A percentile compares a stretch with the other conserved stretches of the same genome.
phyloP scores from a whole-genome alignment of 2,888 invertebrate species.

The Agriopis leucophaearia region DNA sequence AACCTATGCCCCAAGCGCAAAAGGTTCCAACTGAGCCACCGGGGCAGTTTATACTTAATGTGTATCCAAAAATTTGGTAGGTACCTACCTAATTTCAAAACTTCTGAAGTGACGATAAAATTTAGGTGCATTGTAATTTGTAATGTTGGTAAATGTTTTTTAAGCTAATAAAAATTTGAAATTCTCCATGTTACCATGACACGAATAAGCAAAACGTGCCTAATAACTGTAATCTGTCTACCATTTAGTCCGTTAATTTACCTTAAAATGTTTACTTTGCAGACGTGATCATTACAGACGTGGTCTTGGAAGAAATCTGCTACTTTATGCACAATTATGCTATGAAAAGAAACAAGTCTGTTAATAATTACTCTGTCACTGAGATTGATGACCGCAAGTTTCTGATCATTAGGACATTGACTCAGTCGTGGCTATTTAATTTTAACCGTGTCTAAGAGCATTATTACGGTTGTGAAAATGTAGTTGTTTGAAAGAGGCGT shows the following conservation, averaged over 20 bases:
- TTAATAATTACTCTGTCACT: conserved; percentile 16
- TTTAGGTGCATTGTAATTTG: neutral
- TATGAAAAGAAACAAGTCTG: conserved; percentile 8
- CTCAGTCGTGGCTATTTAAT: conserved; percentile 24
- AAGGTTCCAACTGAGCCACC: no score
- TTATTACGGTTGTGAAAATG: conserved; percentile 30
- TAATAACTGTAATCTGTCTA: conserved; percentile 27
- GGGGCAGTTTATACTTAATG: no score
- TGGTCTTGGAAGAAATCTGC: conserved; percentile 19
- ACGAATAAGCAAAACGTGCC: conserved; percentile 35
- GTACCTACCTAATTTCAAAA: no score
- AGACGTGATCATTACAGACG: conserved; percentile 33
- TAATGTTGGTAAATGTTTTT: conserved; percentile 7
- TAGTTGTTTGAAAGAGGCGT: conserved; percentile 6
- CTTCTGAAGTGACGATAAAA: neutral
- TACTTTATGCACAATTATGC: conserved; percentile 10
- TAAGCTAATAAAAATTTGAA: conserved; percentile 24
- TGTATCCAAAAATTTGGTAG: no score
- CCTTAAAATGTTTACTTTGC: conserved; percentile 35
- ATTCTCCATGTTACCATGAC: conserved; percentile 29
- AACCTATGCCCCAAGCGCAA: no score
- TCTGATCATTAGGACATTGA: conserved; percentile 29
- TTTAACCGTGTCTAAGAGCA: conserved; percentile 26
- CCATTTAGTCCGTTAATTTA: conserved; percentile 30
- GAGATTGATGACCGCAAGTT: conserved; percentile 23